These are phyloP conservation scores for Carassius auratus DNA, from an alignment of 2,113 vertebrate species.

Conservation along the genomic window DNA sequence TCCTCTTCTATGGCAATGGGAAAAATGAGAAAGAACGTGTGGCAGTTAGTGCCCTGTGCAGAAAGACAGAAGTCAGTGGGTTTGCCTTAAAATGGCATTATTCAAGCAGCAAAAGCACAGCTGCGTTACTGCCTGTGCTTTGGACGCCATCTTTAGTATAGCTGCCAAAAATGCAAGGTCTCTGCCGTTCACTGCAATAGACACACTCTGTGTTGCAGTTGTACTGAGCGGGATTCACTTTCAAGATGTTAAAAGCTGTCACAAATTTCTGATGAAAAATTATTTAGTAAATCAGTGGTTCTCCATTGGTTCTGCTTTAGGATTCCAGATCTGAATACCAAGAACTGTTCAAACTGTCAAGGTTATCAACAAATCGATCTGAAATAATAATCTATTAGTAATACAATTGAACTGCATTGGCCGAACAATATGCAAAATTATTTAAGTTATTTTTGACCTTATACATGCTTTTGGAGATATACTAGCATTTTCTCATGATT, in stretches of 20 bases:
- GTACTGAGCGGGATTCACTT: not conserved
- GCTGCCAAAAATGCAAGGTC: constrained; percentile 20
- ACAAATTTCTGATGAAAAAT: not conserved
- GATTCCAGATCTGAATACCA: not conserved
- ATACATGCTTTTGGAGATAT: too few relatives aligned
- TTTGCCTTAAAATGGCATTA: not conserved
- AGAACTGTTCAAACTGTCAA: not conserved
- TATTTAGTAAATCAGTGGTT: not conserved
- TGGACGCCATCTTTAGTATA: not conserved
- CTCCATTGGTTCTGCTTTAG: not conserved
- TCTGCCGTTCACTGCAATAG: not conserved
- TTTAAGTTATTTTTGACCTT: not conserved
- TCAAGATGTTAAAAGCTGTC: not conserved
- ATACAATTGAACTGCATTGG: not conserved
- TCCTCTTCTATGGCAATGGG: not conserved
- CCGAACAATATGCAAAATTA: not conserved
- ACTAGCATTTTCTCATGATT: too few relatives aligned
- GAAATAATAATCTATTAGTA: not conserved
- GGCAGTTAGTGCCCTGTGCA: not conserved
- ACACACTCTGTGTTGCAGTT: not conserved
- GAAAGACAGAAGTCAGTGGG: not conserved
- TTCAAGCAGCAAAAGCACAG: not conserved
- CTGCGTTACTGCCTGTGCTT: not conserved
- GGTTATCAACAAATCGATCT: not conserved
- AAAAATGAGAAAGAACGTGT: not conserved